Percentiles rank a stretch among this genome's conserved stretches.
phyloP scores from a whole-genome alignment of 2,797 vertebrate genomes.

The Phalanger gymnotis region DNA sequence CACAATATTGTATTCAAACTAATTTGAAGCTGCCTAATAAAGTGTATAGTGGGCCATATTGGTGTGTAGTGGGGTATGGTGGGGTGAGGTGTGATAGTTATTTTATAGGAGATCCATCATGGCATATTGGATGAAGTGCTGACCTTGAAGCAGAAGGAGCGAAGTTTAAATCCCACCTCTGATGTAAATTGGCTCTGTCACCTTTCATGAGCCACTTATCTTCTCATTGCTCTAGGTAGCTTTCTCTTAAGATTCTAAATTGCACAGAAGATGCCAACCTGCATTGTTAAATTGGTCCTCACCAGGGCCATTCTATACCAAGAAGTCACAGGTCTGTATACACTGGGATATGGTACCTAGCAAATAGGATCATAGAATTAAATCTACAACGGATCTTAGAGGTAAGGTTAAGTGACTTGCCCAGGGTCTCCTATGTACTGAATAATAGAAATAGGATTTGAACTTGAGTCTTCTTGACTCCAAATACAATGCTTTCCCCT shows the following conservation, averaged over 20 bases:
- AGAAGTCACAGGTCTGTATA: background rate
- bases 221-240: background rate
- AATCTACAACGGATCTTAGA: background rate
- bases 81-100: too few relatives aligned
- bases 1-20: background rate
- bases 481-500: background rate
- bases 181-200: background rate
- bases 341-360: background rate
- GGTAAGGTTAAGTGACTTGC: background rate
- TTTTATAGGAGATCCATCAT: background rate
- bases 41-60: background rate
- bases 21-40: background rate
- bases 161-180: background rate
- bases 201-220: background rate
- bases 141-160: background rate
- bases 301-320: background rate
- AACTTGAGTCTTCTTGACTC: background rate
- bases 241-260: background rate
- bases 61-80: too few relatives aligned
- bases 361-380: background rate
- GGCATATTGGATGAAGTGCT: background rate
- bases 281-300: too few relatives aligned
- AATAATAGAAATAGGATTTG: background rate
- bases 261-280: background rate
- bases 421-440: background rate